Conservation (phyloP, 2,797 vertebrate genomes). For the Monodelphis domestica region DNA sequence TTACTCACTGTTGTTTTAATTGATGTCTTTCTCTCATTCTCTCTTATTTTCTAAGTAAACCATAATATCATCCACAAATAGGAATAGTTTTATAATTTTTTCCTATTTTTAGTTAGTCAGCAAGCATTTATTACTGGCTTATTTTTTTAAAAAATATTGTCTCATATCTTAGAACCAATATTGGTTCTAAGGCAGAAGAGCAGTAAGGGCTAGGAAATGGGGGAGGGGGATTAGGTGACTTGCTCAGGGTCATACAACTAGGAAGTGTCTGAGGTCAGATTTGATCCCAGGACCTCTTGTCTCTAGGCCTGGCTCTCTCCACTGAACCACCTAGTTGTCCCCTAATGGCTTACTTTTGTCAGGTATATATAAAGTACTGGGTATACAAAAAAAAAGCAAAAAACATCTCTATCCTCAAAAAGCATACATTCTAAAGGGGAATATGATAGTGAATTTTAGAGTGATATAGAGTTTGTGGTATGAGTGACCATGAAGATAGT, state of each 20-base stretch:
- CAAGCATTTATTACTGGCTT: constrained; percentile 5
- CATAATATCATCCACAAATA: neutral
- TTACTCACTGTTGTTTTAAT: neutral
- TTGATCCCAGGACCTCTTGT: too few species aligned
- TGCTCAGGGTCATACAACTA: too few species aligned
- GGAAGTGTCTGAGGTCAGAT: too few species aligned
- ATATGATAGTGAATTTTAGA: neutral
- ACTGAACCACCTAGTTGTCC: too few species aligned
- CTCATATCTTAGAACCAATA: too few species aligned
- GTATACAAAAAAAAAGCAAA: neutral
- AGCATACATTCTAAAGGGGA: neutral
- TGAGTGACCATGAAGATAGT: neutral
- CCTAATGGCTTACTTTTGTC: neutral
- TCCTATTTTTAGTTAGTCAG: neutral
- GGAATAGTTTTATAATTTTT: neutral
- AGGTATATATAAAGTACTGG: neutral
- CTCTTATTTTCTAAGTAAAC: neutral
- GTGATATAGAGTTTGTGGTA: neutral
- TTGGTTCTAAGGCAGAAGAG: too few species aligned
- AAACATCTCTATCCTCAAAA: neutral
- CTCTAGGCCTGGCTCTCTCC: too few species aligned
- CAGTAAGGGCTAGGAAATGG: too few species aligned
- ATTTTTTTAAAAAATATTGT: too few species aligned
- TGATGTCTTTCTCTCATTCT: neutral
- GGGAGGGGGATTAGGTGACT: too few species aligned